Percentiles rank a stretch among this genome's conserved stretches.
Evolutionary conservation across 1,140 invertebrate genomes (phyloP).

Genomic region (Lycorma delicatula): DNA sequence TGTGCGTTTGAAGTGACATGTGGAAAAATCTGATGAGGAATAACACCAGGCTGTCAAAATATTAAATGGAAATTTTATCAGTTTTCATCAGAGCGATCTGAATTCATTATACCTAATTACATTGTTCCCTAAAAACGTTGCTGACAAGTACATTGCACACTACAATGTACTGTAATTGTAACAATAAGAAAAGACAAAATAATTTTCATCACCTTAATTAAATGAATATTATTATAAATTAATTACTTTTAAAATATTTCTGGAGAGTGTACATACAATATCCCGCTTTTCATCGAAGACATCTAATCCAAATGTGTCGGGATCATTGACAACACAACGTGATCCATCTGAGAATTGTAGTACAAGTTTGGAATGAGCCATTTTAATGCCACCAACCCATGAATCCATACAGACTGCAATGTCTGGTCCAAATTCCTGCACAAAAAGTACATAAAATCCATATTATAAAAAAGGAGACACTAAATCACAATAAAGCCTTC

Average conservation of each 20-base stretch:
- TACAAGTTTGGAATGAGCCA: conserved; percentile 55
- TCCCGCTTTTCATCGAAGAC: conserved; percentile 49
- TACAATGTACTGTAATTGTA: too few relatives aligned
- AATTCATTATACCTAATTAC: too few relatives aligned
- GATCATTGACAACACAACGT: conserved; percentile 52
- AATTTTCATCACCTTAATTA: too few relatives aligned
- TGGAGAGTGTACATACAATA: conserved; percentile 37
- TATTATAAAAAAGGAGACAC: conserved; percentile 12
- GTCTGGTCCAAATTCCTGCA: conserved; percentile 64
- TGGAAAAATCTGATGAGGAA: too few relatives aligned
- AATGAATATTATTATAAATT: conserved; percentile 6
- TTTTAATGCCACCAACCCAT: conserved; percentile 72
- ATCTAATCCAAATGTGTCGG: conserved; percentile 51
- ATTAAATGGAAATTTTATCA: too few relatives aligned
- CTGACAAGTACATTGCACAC: too few relatives aligned
- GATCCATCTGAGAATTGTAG: conserved; percentile 55
- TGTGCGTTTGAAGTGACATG: too few relatives aligned
- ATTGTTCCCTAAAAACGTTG: too few relatives aligned
- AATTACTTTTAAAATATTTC: conserved; percentile 7
- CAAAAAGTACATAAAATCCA: conserved; percentile 17
- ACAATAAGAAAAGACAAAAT: too few relatives aligned
- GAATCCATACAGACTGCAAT: conserved; percentile 78
- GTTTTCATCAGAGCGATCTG: too few relatives aligned
- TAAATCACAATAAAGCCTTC: conserved; percentile 10
- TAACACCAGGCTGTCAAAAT: too few relatives aligned